Evolutionary conservation across 1,140 invertebrate genomes (phyloP).

Genomic region (Megalopta genalis): DNA sequence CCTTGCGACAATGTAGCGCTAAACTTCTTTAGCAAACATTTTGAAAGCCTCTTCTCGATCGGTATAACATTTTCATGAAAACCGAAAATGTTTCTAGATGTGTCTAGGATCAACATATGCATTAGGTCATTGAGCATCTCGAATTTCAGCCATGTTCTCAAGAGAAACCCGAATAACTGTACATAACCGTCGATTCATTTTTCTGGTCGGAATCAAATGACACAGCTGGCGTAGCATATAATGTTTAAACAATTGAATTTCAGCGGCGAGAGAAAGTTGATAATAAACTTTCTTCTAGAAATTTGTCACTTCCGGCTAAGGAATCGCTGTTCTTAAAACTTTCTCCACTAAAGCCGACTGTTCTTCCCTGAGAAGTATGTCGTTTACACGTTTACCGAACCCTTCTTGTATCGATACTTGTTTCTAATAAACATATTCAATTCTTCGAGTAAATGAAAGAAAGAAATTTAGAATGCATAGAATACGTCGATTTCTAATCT

Average conservation of each 20-base stretch:
- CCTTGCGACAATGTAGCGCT: no score
- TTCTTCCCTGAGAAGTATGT: not conserved
- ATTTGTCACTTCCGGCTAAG: slow-evolving; percentile 44
- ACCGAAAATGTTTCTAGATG: no score
- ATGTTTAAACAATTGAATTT: slow-evolving; percentile 1
- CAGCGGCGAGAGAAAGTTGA: slow-evolving; percentile 41
- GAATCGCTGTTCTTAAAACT: slow-evolving; percentile 39
- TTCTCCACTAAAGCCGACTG: slow-evolving; percentile 14
- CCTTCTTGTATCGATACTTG: not conserved
- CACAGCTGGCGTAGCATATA: not conserved
- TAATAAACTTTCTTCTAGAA: slow-evolving; percentile 51
- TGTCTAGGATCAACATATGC: no score
- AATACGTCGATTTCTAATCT: no score
- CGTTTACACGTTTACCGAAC: not conserved
- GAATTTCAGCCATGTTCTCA: no score
- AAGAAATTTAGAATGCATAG: not conserved
- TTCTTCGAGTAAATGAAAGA: not conserved
- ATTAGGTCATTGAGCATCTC: no score
- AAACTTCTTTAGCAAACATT: not conserved
- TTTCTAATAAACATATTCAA: not conserved
- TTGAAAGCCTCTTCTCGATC: not conserved
- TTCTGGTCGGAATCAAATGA: no score
- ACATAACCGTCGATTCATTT: not conserved
- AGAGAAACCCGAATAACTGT: not conserved
- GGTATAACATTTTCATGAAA: no score